A percentile compares a stretch with the other conserved stretches of the same genome.
These are phyloP conservation scores for Coturnix japonica DNA, from an alignment of 2,113 vertebrate genomes.

Conservation along the genomic window DNA sequence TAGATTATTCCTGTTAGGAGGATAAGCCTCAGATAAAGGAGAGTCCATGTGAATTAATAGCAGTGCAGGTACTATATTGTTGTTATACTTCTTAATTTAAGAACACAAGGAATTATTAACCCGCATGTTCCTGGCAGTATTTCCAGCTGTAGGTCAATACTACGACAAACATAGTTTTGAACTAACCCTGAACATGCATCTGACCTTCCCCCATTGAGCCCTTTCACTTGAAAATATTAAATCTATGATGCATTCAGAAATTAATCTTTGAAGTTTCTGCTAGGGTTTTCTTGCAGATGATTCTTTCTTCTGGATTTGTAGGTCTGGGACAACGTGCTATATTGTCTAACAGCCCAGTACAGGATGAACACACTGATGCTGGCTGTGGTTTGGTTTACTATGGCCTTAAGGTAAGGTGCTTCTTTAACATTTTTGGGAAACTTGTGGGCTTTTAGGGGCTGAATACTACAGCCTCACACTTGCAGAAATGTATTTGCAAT, in stretches of 20 bases:
- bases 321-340: conserved; percentile 89
- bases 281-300: not conserved
- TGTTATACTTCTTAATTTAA: not conserved
- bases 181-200: not conserved
- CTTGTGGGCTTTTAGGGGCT: not conserved
- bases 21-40: not conserved
- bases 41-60: not conserved
- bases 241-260: not conserved
- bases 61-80: not conserved
- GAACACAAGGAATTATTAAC: not conserved
- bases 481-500: not conserved
- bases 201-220: not conserved
- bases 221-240: not conserved
- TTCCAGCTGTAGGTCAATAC: not conserved
- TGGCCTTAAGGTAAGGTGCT: conserved; percentile 90
- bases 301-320: conserved; percentile 57
- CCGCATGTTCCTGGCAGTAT: not conserved
- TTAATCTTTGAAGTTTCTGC: not conserved
- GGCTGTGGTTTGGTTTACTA: conserved; percentile 94
- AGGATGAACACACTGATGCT: conserved; percentile 91
- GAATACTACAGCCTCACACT: too few species aligned
- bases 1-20: not conserved
- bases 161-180: not conserved
- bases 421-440: not conserved
- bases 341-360: conserved; percentile 87